Conservation (phyloP, 2,888 invertebrate species). For the Melanotus villosus region DNA sequence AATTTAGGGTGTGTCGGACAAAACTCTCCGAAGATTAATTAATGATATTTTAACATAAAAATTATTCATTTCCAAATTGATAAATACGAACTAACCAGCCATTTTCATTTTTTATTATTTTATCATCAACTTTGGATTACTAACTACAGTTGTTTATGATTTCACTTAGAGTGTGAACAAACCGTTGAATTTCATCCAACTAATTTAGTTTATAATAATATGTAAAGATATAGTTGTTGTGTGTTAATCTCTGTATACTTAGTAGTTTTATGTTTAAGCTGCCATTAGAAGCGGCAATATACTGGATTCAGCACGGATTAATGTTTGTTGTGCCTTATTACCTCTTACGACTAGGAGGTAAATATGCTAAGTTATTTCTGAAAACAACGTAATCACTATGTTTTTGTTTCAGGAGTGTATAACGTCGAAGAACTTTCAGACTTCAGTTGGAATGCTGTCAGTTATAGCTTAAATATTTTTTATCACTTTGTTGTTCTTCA, state of each 20-base stretch:
- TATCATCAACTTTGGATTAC: too few species aligned
- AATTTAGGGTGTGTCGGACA: too few species aligned
- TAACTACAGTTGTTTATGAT: too few species aligned
- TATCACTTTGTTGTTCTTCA: slow-evolving; percentile 90
- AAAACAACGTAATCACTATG: background rate
- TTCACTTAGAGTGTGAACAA: too few species aligned
- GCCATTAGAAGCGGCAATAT: slow-evolving; percentile 92
- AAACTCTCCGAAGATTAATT: too few species aligned
- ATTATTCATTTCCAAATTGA: too few species aligned
- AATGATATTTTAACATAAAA: too few species aligned
- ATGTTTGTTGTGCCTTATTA: slow-evolving; percentile 96
- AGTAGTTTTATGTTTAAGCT: slow-evolving; percentile 73
- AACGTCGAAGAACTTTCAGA: slow-evolving; percentile 83
- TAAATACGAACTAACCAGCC: too few species aligned
- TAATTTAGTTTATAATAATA: too few species aligned
- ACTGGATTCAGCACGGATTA: slow-evolving; percentile 96
- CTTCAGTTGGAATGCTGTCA: slow-evolving; percentile 85
- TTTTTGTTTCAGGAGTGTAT: slow-evolving; percentile 80
- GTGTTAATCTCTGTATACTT: slow-evolving; percentile 18
- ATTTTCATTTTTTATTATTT: too few species aligned
- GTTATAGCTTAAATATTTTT: slow-evolving; percentile 82
- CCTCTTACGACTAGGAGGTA: slow-evolving; percentile 90
- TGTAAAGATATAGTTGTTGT: too few species aligned
- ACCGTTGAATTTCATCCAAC: too few species aligned
- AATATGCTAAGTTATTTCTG: background rate